Base-by-base conservation (phyloP, 2,113 vertebrate genomes). In the Perca schrenkii region DNA sequence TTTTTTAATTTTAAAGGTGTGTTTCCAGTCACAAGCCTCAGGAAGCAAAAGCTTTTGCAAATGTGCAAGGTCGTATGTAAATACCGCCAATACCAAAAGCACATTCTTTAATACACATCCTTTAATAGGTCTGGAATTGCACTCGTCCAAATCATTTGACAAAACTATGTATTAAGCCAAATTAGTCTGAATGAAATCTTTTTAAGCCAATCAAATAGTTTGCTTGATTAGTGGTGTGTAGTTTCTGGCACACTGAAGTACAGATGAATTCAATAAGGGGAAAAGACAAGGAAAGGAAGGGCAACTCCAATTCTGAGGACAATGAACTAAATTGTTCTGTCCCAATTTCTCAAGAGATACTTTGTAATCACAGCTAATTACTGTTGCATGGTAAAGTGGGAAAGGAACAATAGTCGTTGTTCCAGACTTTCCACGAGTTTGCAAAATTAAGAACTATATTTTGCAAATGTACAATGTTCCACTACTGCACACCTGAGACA, bases 341-440 rank as follows among this genome's bases (percentile, higher is more conserved):
- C 91, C 93, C 83, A 93, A 88, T 94, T 94, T 94, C 90, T 94
- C 88, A 88, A 94, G 92, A 92, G 94, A 94, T 86, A 91, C 91
- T 93, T 91, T 83, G 91, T 87, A 94, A 95, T 93, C 92, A 94
- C 54, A 21, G 86, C 79, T 92, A 91, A 95, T 94, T 93, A 93
- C 70, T 90, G 83, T 84, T 84, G 81, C 89, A 72, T 66, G 72
- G 61, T 75, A 91, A 93, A 92, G 88, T 86, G 85, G 82, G 71
- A 84, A 86, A 68, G 62, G 80, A 85, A 88, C 82, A 82, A 73
- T 79, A 82, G 79, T 77, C 0, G 54, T 75, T 72, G 77, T 88
- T 87, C 14, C 31, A 88, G 67, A 80, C 70, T 79, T 84, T 80
- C 14, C 17, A 25, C 1, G 2, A 76, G 65, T 62, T 83, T 87